These are phyloP conservation scores for Coenonympha arcania DNA, from an alignment of 2,888 invertebrate species.

Conservation along the genomic window DNA sequence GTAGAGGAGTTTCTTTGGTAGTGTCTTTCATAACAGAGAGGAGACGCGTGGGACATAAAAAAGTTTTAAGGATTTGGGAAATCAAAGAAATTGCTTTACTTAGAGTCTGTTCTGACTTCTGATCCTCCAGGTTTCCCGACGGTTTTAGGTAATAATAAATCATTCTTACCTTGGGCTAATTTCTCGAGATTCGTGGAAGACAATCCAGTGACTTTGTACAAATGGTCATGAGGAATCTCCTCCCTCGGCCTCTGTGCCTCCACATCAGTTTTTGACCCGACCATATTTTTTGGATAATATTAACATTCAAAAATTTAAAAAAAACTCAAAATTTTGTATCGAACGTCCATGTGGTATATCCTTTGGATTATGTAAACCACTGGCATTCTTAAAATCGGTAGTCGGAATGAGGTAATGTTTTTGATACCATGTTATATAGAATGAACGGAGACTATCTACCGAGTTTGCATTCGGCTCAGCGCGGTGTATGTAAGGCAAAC, in stretches of 20 bases:
- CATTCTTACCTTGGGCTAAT: conserved; percentile 52
- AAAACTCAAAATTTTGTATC: conserved; percentile 4
- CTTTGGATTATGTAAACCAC: conserved; percentile 18
- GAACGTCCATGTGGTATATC: conserved; percentile 21
- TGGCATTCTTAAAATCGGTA: conserved; percentile 21
- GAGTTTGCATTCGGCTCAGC: conserved; percentile 43
- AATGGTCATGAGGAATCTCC: conserved; percentile 60
- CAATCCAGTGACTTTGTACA: conserved; percentile 61
- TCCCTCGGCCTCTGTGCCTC: conserved; percentile 40
- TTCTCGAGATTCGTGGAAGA: conserved; percentile 60
- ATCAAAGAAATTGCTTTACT: too few species aligned
- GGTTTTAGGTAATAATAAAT: too few species aligned
- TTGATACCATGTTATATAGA: conserved; percentile 31
- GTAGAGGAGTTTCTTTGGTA: too few species aligned
- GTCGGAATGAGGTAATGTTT: conserved; percentile 25
- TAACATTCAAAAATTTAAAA: neutral
- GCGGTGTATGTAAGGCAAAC: conserved; percentile 34
- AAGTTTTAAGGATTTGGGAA: too few species aligned
- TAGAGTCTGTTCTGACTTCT: too few species aligned
- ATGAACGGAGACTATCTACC: conserved; percentile 32
- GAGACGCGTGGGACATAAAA: too few species aligned
- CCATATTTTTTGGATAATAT: conserved; percentile 35
- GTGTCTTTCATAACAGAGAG: too few species aligned
- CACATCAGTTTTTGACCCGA: conserved; percentile 39
- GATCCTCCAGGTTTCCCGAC: too few species aligned